Percentiles rank a stretch among this genome's conserved stretches.
These are phyloP conservation scores for Crioceris asparagi DNA, from an alignment of 2,888 invertebrate species.

Conservation along the genomic window DNA sequence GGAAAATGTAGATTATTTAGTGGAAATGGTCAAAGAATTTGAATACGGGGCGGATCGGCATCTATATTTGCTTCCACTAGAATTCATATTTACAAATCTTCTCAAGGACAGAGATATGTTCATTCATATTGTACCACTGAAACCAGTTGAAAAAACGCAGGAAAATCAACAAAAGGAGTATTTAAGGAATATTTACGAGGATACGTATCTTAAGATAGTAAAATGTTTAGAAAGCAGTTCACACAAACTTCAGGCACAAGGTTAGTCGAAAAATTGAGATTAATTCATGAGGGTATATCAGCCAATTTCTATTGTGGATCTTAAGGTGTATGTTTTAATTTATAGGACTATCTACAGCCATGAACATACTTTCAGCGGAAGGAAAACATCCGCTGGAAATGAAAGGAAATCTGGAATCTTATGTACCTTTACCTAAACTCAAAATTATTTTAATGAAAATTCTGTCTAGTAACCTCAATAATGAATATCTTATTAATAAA, in stretches of 20 bases:
- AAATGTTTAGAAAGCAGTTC: conserved; percentile 41
- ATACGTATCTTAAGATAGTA: conserved; percentile 49
- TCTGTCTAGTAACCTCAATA: conserved; percentile 51
- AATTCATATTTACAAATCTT: conserved; percentile 59
- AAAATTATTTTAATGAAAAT: conserved; percentile 56
- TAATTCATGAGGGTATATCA: no score
- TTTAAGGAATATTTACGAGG: conserved; percentile 60
- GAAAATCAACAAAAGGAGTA: conserved; percentile 57
- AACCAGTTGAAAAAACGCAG: conserved; percentile 45
- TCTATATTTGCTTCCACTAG: conserved; percentile 55
- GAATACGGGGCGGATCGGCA: conserved; percentile 41
- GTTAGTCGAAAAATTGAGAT: conserved; percentile 25
- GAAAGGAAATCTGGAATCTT: conserved; percentile 40
- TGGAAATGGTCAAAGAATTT: conserved; percentile 58
- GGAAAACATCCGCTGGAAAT: conserved; percentile 55
- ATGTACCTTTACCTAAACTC: conserved; percentile 56
- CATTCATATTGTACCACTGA: conserved; percentile 48
- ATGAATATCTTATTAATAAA: conserved; percentile 49
- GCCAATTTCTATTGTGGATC: no score
- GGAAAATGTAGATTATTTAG: conserved; percentile 46
- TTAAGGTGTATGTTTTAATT: conserved; percentile 11
- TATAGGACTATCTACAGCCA: conserved; percentile 55
- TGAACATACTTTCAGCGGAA: conserved; percentile 64
- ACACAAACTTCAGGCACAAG: conserved; percentile 34
- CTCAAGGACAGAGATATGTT: conserved; percentile 56